Base-by-base conservation (phyloP, 2,797 vertebrate genomes). In the Eutrigla gurnardus region DNA sequence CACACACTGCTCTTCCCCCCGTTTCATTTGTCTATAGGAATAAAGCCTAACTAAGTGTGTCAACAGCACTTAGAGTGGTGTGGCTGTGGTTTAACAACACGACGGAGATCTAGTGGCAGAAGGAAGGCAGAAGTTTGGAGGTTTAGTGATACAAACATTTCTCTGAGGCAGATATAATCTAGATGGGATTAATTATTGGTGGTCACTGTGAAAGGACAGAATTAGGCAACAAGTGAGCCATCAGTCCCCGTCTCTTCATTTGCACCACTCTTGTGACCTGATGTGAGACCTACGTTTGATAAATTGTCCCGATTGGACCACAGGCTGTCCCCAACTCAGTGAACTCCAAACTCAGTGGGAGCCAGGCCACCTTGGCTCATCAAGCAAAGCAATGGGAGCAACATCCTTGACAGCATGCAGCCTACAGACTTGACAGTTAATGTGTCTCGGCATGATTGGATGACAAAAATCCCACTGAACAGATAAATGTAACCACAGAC, bases 21-120 rank as follows among this genome's bases (percentile, higher is more conserved):
- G 45, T 46, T 65, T 5, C 43, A 17, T 70, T 37, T 55, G 58
- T 75, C 71, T 73, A 25, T 39, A 54, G 25, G 42, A 80, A 82
- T 68, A 70, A 72, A 80, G 18, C n/a, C 42, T 3, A 32, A 35
- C 39, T 10, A 71, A 39, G 45, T 32, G 6, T 54, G 73, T 73
- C 52, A 62, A 70, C 58, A 72, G 35, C 36, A 61, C 10, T 74
- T n/a, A 49, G 13, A 7, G 58, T 15, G 25, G 39, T 43, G 25
- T 7, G 25, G 32, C 4, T 64, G 52, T 43, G 40, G 14, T 39
- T 61, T 61, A 54, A 61, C 45, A 73, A 63, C 39, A 43, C 39
- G 25, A 59, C 60, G 61, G 35, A 65, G 13, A 59, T 43, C 40
- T 1, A n/a, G 7, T 32, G 69, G 36, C 1, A 5, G 65, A 32